Conservation (phyloP, 2,113 vertebrate species). For the Pandion haliaetus region DNA sequence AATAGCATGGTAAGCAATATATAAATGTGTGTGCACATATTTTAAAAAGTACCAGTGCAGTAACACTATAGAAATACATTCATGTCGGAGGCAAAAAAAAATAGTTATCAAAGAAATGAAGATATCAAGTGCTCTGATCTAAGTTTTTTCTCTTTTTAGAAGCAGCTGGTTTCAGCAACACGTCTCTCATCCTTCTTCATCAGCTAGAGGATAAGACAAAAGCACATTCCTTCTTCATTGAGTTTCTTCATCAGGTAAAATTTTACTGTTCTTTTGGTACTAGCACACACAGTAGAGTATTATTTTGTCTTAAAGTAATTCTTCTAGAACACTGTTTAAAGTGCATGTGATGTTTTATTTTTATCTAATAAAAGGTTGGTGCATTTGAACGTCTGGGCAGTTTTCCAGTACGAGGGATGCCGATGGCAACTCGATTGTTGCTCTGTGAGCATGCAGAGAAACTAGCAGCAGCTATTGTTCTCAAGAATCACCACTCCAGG, state of each 20-base stretch:
- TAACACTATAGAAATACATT: not conserved
- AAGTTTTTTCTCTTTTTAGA: slow-evolving; percentile 70
- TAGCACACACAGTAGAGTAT: not conserved
- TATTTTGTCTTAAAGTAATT: not conserved
- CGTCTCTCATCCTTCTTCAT: slow-evolving; percentile 94
- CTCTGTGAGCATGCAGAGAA: slow-evolving; percentile 95
- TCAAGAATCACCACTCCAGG: slow-evolving; percentile 91
- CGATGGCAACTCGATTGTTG: slow-evolving; percentile 85
- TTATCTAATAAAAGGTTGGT: slow-evolving; percentile 77
- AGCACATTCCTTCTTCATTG: slow-evolving; percentile 91
- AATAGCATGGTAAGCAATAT: not conserved
- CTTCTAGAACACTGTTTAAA: not conserved
- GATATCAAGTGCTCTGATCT: not conserved
- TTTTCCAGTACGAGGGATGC: slow-evolving; percentile 73
- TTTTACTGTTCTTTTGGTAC: not conserved
- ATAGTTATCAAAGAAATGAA: not conserved
- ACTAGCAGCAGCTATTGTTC: slow-evolving; percentile 84
- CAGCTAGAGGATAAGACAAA: slow-evolving; percentile 98
- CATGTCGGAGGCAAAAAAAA: not conserved
- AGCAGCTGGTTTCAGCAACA: slow-evolving; percentile 87
- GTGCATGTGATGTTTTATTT: not conserved
- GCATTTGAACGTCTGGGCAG: slow-evolving; percentile 81
- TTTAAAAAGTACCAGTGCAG: not conserved
- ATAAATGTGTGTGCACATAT: not conserved
- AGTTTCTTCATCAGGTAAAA: slow-evolving; percentile 91